These are phyloP conservation scores for Marmota flaviventris DNA, from an alignment of 2,113 vertebrate species.

Conservation along the genomic window DNA sequence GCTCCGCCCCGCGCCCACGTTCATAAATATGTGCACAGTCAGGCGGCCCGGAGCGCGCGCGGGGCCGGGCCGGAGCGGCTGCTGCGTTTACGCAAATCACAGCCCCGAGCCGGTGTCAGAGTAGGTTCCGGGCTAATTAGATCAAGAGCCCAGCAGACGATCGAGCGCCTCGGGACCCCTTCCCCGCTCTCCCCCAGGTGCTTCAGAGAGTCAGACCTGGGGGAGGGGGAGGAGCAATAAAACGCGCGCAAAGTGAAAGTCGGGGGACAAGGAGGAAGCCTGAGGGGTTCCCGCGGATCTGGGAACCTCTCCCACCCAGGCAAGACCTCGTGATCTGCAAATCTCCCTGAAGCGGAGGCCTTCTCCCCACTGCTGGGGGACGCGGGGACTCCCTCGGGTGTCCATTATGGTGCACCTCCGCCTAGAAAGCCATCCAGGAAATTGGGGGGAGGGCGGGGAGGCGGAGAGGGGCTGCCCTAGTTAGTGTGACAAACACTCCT, in stretches of 20 bases:
- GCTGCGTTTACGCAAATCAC: constrained; percentile 46
- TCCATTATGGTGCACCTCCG: constrained; percentile 85
- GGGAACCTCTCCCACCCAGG: constrained; percentile 84
- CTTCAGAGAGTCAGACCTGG: constrained; percentile 85
- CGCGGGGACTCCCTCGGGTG: constrained; percentile 80
- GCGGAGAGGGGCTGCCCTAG: constrained; percentile 77
- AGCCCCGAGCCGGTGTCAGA: constrained; percentile 53
- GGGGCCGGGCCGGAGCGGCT: constrained; percentile 70
- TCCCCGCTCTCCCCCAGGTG: constrained; percentile 79
- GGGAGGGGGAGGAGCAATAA: constrained; percentile 57
- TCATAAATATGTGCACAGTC: constrained; percentile 75
- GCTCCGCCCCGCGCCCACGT: constrained; percentile 63
- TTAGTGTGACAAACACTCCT: constrained; percentile 84
- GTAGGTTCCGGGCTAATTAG: constrained; percentile 67
- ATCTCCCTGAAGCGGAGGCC: constrained; percentile 86
- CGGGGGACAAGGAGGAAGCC: constrained; percentile 83
- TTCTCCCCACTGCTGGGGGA: constrained; percentile 80
- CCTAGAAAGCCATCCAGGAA: constrained; percentile 86
- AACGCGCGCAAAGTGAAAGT: constrained; percentile 83
- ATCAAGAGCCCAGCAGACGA: constrained; percentile 76
- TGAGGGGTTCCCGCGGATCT: constrained; percentile 83
- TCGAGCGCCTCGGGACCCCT: constrained; percentile 72
- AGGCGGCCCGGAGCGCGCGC: constrained; percentile 34
- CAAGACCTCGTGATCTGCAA: constrained; percentile 88
- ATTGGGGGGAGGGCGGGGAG: not conserved